Base-by-base conservation (phyloP, 2,888 invertebrate genomes). In the Sesia bembeciformis region DNA sequence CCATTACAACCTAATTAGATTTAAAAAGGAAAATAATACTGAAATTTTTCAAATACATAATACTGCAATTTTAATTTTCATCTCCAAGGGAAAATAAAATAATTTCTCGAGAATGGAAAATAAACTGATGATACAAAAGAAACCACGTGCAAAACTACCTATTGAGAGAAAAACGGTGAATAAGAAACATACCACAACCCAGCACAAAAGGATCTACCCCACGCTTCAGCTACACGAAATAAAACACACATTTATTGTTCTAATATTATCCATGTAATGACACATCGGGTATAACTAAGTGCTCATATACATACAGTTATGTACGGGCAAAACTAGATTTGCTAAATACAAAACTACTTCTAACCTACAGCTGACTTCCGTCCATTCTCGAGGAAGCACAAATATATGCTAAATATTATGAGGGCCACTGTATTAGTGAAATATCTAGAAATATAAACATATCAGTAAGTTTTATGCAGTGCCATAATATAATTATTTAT, bases 231-330 rank as follows among this genome's bases (percentile, higher is more conserved):
- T 53, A 64, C 57, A 49, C 67, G 80, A 88, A 87, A 87, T 87
- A 87, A 88, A 87, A 88, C 86, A 87, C 86, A 86, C 82, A 72
- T 75, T 1, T 78, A 76, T 75, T 78, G 65, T 86, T 85, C 86
- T 87, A 87, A 81, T 79, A 78, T 83, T 85, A 84, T 80, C 78
- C 77, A 84, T 88, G 85, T 88, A 88, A 88, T 89, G 84, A 86
- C 84, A 87, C 83, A 83, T 81, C 68, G 76, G 75, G 75, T 82
- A 83, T 75, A 52, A 74, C 78, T 83, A 83, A 67, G 86, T 86
- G 88, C 87, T 81, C 81, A 77, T 74, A 80, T 78, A 83, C 84
- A 84, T 68, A 77, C 68, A 69, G 58, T 63, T 64, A 70, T 66
- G 68, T 73, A 81, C 85, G 84, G 78, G 84, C 84, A 80, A 81